A percentile compares a stretch with the other conserved stretches of the same genome.
Conservation (phyloP, 2,888 invertebrate genomes). For the Zhengitettix transpicula region DNA sequence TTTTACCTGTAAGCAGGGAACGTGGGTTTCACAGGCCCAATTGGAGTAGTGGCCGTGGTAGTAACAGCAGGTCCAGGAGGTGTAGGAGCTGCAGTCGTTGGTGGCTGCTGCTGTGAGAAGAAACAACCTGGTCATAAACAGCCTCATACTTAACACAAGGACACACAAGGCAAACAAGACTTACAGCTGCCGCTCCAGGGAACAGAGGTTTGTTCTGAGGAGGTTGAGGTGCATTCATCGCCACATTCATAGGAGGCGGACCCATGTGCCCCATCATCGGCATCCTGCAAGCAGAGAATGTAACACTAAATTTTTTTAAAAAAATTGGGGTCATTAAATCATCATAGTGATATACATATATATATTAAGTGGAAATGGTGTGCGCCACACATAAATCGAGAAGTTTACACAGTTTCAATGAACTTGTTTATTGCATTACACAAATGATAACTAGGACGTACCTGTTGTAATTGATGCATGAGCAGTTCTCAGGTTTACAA, state of each 20-base stretch:
- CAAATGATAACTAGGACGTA: no score
- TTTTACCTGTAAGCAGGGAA: conserved; percentile 60
- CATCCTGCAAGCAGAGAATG: conserved; percentile 25
- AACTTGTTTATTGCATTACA: no score
- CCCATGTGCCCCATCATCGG: conserved; percentile 28
- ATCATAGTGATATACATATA: neutral
- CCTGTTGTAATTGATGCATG: no score
- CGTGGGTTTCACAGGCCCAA: conserved; percentile 46
- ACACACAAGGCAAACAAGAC: conserved; percentile 7
- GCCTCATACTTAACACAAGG: neutral
- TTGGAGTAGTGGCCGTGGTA: conserved; percentile 25
- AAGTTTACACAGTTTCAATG: no score
- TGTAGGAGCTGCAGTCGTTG: conserved; percentile 25
- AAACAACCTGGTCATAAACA: neutral
- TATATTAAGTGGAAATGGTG: neutral
- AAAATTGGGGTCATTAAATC: neutral
- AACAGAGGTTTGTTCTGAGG: conserved; percentile 53
- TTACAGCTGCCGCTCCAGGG: conserved; percentile 46
- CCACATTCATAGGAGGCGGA: conserved; percentile 23
- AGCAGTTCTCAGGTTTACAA: no score
- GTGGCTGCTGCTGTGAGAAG: conserved; percentile 13
- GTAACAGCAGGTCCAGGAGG: conserved; percentile 40
- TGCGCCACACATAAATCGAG: neutral
- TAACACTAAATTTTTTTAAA: neutral
- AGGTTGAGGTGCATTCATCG: conserved; percentile 28